These are phyloP conservation scores for Brienomyrus brachyistius DNA, from an alignment of 2,113 vertebrate species.

Conservation along the genomic window DNA sequence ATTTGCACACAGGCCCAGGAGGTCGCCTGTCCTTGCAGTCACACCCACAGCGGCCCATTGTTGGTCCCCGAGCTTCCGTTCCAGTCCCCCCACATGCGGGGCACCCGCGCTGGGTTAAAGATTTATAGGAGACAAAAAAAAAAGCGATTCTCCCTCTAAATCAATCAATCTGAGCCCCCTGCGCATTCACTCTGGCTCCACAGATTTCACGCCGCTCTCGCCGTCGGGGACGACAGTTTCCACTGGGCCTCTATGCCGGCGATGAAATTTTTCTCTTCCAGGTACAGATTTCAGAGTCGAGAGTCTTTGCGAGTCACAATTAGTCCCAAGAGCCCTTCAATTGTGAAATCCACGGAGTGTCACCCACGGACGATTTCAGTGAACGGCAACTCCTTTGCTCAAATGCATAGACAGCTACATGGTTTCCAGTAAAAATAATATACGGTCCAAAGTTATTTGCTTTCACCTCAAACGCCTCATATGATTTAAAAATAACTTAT, in stretches of 20 bases:
- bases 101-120: slow-evolving; percentile 50
- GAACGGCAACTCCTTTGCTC: neutral
- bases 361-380: neutral
- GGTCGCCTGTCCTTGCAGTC: slow-evolving; percentile 44
- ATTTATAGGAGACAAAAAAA: slow-evolving; percentile 50
- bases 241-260: neutral
- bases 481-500: slow-evolving; percentile 65
- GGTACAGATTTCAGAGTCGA: neutral
- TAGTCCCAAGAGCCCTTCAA: neutral
- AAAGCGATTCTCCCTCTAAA: slow-evolving; percentile 53
- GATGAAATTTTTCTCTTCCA: neutral
- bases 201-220: slow-evolving; percentile 35
- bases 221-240: slow-evolving; percentile 39
- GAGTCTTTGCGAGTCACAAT: neutral
- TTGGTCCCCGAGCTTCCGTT: slow-evolving; percentile 14
- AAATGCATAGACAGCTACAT: slow-evolving; percentile 19
- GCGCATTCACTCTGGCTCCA: slow-evolving; percentile 43
- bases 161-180: slow-evolving; percentile 51
- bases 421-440: slow-evolving; percentile 14
- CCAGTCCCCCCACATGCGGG: neutral
- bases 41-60: slow-evolving; percentile 58
- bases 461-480: slow-evolving; percentile 42
- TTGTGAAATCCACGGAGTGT: neutral
- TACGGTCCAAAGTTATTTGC: slow-evolving; percentile 21
- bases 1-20: slow-evolving; percentile 63